Base-by-base conservation (phyloP, 2,113 vertebrate genomes). In the Aphyosemion australe region DNA sequence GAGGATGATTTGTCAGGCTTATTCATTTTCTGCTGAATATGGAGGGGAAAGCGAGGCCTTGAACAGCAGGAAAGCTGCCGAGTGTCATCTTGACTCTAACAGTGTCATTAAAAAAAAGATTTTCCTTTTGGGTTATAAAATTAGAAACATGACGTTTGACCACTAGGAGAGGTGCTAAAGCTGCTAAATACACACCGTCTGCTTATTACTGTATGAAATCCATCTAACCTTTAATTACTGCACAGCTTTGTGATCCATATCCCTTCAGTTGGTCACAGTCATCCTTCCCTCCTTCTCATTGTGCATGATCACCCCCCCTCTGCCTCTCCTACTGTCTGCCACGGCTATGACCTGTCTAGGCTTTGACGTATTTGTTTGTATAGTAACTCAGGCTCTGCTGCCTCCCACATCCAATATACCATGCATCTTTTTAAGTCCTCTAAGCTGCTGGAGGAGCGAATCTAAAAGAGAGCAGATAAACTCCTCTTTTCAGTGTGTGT, bases 321-420 rank as follows among this genome's bases (percentile, higher is more conserved):
- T 13, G 65, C 71, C 67, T 68, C 69, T 37, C 34, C 9, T 37
- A 37, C 34, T 63, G 80, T 87, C 83, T 88, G 72, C 49, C 55
- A 74, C 73, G 65, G 65, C 80, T 62, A 6, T 82, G 87, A 88
- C 83, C 84, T 84, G 87, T 88, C 87, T 88, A 76, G 78, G 69
- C 65, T 86, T 79, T 87, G 85, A 87, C 78, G 72, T 71, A 73
- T 77, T 19, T 69, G 76, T 77, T 81, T 75, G 69, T 53, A 59
- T 79, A 70, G 74, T 61, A 66, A 76, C 74, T 61, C 19, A 47
- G 64, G 61, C 61, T 9, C 26, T 51, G 63, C 52, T 39, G 69
- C 79, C 79, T 82, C 80, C 81, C 69, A 80, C 85, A 63, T 80
- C 69, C 52, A 16, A 76, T 70, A 71, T 72, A 60, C 64, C 70